Base-by-base conservation (phyloP, 1,140 invertebrate species). In the Coelopa frigida region DNA sequence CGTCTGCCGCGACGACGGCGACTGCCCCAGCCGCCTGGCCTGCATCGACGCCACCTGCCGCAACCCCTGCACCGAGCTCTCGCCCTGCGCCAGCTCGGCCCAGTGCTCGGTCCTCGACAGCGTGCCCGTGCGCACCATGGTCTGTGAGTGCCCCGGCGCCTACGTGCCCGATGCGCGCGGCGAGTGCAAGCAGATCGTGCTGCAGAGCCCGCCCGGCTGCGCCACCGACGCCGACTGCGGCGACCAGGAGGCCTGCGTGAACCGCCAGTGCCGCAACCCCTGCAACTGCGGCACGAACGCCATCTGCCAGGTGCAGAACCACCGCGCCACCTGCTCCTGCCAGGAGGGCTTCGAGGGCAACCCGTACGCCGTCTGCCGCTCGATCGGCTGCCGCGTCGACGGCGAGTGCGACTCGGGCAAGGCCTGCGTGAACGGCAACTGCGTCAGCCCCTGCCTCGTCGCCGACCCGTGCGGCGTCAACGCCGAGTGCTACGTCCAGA, bases 281-380 rank as follows among this genome's bases (percentile, higher is more conserved):
- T 94, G 89, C 58, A 84, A 85, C 58, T 94, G 90, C 61, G 91
- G 90, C 18, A 76, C 78, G 21, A 87, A 93, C 59, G 84, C 89
- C 5, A 78, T 84, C 48, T 94, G 91, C 55, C 78, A 82, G 24
- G 81, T 92, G 0, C 78, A 79, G 48, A 83, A 90, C 52, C 90
- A 94, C 54, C 80, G 86, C 24, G 85, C 89, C 1, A 81, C 90
- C 4, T 94, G 90, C 61, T 84, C 84, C 3, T 94, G 90, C 59
- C 74, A 81, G 50, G 76, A 83, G 54, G 87, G 86, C 12, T 89
- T 78, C 61, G 85, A 89, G 62, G 89, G 89, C 45, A 86, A 92
- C 71, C 89, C 89, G 1, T 84, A 90, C 49, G 77, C 83, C 8
- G 74, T 76, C 17, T 94, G 89, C 65, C 78, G 78, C 53, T 75